Conservation (phyloP, 1,140 invertebrate species). For the Calliopsis andreniformis region DNA sequence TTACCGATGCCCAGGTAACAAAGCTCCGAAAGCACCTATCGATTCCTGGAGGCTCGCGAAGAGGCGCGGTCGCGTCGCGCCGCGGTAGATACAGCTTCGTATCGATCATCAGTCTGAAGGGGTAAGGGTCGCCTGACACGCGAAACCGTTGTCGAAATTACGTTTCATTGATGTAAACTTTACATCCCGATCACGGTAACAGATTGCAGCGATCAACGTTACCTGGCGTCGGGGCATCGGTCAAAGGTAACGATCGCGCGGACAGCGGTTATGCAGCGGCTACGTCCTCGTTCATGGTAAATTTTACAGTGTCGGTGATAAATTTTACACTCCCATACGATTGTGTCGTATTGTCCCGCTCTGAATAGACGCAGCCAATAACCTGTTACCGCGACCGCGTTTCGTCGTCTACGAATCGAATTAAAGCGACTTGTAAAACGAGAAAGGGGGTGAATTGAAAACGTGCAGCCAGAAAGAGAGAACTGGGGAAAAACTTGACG, state of each 20-base stretch:
- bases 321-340: conserved; percentile 52
- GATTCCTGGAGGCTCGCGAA: neutral
- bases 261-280: conserved; percentile 41
- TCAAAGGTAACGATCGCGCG: conserved; percentile 41
- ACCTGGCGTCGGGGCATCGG: conserved; percentile 23
- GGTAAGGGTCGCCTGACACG: neutral
- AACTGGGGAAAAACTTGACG: too few relatives aligned
- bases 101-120: conserved; percentile 36
- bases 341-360: conserved; percentile 3
- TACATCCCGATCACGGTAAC: conserved; percentile 36
- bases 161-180: conserved; percentile 45
- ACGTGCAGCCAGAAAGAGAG: too few relatives aligned
- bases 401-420: neutral
- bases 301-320: conserved; percentile 29
- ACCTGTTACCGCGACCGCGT: neutral
- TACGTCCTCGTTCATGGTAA: conserved; percentile 37
- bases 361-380: neutral
- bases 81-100: neutral
- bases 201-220: conserved; percentile 30
- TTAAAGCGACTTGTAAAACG: neutral
- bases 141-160: conserved; percentile 40
- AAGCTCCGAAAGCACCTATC: too few relatives aligned
- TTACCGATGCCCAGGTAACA: too few relatives aligned
- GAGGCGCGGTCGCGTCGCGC: neutral
- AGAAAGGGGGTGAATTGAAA: neutral